Base-by-base conservation (phyloP, 2,888 invertebrate genomes). In the Drosophila helvetica region DNA sequence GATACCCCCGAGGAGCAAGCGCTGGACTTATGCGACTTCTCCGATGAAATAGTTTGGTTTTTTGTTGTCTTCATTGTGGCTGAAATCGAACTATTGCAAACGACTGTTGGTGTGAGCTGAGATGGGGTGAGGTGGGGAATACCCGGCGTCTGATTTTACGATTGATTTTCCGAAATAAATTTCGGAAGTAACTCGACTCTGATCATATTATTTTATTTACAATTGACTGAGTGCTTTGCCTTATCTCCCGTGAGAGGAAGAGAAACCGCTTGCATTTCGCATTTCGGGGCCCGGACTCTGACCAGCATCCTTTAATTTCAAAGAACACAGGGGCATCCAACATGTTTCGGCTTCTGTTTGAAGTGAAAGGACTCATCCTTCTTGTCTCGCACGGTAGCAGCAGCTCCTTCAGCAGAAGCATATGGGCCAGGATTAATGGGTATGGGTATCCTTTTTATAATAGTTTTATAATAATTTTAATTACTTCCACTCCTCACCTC, bases 41-140 rank as follows among this genome's bases (percentile, higher is more conserved):
- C 15, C 38, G 38, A 15, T 6, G 6, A 15, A 38, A 15, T 65
- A 42, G 48, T 70, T 30, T 64, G 2, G 30, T 33, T 61, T 55
- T 55, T 61, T 10, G 27, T 3, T 8, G 54, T 7, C 7, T 59
- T n/a, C 75, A 75, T 75, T 22, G 10, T 33, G 27, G 17, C 6
- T n/a, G 45, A 18, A 47, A 25, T 45, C 0, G 10, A 10, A 43
- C 56, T 17, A 19, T 9, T 17, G 12, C 33, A 33, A 33, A 33
- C 12, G 4, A 5, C 12, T 33, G 4, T 33, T 33, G 12, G 12
- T 12, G 12, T 33, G 12, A 19, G 3, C 8, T 27, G 27, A 27
- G 27, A 5, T 4, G 22, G 5, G 3, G 27, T 27, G 27, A 27
- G 27, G 22, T 4, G 22, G 5, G 17, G 19, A 12, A n/a, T 3